Conservation (phyloP, 2,888 invertebrate genomes). For the Ashinkailepas kermadecensis region DNA sequence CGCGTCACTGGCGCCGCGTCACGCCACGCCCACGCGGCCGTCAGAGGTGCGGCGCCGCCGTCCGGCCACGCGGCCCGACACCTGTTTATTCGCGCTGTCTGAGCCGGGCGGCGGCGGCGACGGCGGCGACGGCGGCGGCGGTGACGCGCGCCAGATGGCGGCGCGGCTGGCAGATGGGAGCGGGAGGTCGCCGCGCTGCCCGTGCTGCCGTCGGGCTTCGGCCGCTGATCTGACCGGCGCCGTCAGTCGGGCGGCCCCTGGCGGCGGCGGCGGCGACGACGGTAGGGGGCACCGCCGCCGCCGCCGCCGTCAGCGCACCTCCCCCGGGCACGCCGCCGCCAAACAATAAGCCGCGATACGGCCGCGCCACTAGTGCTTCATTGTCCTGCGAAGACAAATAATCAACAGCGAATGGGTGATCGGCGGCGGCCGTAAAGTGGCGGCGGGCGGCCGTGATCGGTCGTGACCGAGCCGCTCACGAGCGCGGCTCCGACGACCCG, state of each 20-base stretch:
- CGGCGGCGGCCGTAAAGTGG: not conserved
- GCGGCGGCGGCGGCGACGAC: not conserved
- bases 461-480: no score
- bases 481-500: not conserved
- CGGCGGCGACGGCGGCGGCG: no score
- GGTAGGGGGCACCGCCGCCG: not conserved
- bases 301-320: not conserved
- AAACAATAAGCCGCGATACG: slow-evolving; percentile 4
- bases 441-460: not conserved
- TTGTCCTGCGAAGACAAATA: slow-evolving; percentile 13
- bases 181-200: not conserved
- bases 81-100: no score
- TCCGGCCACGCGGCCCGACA: not conserved
- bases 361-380: not conserved
- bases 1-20: not conserved
- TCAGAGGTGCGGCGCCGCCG: not conserved
- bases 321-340: not conserved
- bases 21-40: not conserved
- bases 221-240: not conserved
- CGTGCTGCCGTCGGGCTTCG: not conserved
- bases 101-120: no score
- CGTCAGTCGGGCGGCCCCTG: no score
- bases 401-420: slow-evolving; percentile 20
- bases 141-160: no score
- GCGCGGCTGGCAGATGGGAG: no score